Evolutionary conservation across 2,113 vertebrate species (phyloP).

Genomic region (Merops nubicus): DNA sequence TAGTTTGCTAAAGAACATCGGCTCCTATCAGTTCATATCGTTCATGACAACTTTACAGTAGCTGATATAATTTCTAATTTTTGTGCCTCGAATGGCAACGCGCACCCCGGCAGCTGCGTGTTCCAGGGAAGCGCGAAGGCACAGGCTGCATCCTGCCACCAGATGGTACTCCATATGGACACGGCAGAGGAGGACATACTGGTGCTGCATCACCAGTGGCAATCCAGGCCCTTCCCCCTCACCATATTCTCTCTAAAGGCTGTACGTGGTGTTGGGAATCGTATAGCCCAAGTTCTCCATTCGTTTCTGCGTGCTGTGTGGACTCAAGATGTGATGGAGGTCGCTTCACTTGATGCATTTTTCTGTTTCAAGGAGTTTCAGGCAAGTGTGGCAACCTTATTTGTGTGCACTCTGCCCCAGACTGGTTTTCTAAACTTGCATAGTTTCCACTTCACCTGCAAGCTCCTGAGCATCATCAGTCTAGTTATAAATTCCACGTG

Average conservation of each 20-base stretch:
- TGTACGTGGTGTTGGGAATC: background rate
- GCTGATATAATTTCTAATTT: conserved; percentile 36
- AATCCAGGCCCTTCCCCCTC: conserved; percentile 24
- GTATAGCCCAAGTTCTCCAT: background rate
- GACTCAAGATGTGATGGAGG: background rate
- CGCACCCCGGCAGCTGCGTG: conserved; percentile 17
- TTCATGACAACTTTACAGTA: conserved; percentile 1
- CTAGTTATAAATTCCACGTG: background rate
- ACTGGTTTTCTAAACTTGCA: background rate
- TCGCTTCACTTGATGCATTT: background rate
- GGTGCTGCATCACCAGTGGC: conserved; percentile 64
- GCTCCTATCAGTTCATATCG: conserved; percentile 7
- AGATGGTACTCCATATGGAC: conserved; percentile 72
- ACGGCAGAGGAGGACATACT: conserved; percentile 55
- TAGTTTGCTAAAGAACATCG: conserved; percentile 19
- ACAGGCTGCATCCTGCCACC: conserved; percentile 47
- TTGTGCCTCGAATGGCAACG: conserved; percentile 13
- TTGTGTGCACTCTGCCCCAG: background rate
- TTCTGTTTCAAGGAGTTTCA: background rate
- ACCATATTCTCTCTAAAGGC: background rate
- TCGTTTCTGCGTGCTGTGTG: background rate
- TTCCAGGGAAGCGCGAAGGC: conserved; percentile 46
- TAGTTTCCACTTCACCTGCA: background rate
- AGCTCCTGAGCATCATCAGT: background rate
- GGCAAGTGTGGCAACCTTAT: background rate